Evolutionary conservation across 2,113 vertebrate species (phyloP), one percentile per base, ranked within the genome.

Genomic region (Onychorhynchus coronatus): DNA sequence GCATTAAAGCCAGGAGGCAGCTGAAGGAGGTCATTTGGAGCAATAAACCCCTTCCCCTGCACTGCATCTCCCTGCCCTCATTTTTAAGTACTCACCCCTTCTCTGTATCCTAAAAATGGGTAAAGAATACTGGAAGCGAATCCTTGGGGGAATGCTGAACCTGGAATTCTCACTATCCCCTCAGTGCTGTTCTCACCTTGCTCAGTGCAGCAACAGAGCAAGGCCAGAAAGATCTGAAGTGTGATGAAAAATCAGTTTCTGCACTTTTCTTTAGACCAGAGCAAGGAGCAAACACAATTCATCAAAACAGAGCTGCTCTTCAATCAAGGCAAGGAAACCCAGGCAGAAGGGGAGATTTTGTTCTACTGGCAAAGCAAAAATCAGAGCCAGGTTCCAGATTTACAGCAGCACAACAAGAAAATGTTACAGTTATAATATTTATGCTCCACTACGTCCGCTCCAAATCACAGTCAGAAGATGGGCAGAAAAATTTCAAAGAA

Each of bases 371-470:
- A 73, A 56, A 71, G 87, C 50, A 66, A 83, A 85, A 84, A 71
- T 33, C 68, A n/a, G 28, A 62, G 7, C 14, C 65, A 14, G 65
- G 17, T 42, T 92, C 68, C 66, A 41, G 41, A 80, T 24, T 37
- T 8, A 46, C 55, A 89, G 75, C 56, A 76, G 39, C 31, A 71
- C 7, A n/a, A 52, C 15, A 35, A 49, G 1, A 8, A 67, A 63
- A 35, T 0, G 3, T 27, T 16, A 30, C 0, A 17, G 2, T 21
- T 12, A 25, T 0, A 13, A 22, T 27, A n/a, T 24, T 83, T 24
- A 5, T 6, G 15, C 9, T 25, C 56, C 62, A 65, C 17, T 22
- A 20, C 2, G 22, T 25, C 31, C 23, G 11, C 37, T 46, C 39
- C 81, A 59, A 41, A 55, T 20, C 42, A 37, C 33, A 16, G 5